Percentiles rank a stretch among this genome's conserved stretches.
Conservation (phyloP, 2,113 vertebrate species). For the Pelmatolapia mariae region DNA sequence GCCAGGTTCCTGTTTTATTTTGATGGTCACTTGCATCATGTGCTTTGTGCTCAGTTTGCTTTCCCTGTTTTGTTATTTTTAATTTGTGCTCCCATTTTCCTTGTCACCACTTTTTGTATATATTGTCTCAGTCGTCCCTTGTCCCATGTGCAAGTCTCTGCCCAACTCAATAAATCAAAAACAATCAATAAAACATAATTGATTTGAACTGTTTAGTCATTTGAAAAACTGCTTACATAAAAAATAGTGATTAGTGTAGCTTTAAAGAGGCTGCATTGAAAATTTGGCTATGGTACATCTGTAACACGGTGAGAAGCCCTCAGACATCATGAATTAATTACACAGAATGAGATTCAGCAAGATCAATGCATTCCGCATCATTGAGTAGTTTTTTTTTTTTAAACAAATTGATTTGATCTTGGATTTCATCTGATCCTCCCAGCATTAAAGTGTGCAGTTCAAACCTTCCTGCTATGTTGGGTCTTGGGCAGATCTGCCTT, state of each 20-base stretch:
- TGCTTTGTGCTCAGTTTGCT: background rate
- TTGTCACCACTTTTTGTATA: background rate
- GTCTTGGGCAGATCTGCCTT: background rate
- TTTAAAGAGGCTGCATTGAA: background rate
- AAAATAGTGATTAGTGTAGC: background rate
- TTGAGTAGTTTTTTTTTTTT: background rate
- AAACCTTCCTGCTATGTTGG: background rate
- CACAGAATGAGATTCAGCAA: background rate
- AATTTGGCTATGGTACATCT: background rate
- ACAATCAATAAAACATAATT: background rate
- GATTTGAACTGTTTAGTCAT: background rate
- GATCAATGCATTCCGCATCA: background rate
- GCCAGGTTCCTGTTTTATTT: background rate
- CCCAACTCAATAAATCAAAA: background rate
- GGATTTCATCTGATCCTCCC: background rate
- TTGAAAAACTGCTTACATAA: background rate
- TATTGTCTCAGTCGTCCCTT: background rate
- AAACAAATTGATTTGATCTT: background rate
- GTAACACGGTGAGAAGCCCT: background rate
- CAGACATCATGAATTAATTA: background rate
- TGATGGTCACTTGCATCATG: background rate
- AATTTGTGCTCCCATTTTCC: background rate
- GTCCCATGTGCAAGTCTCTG: background rate
- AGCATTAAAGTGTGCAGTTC: background rate
- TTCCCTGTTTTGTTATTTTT: background rate